Conservation (phyloP, 1,140 invertebrate species). For the Cydia splendana region DNA sequence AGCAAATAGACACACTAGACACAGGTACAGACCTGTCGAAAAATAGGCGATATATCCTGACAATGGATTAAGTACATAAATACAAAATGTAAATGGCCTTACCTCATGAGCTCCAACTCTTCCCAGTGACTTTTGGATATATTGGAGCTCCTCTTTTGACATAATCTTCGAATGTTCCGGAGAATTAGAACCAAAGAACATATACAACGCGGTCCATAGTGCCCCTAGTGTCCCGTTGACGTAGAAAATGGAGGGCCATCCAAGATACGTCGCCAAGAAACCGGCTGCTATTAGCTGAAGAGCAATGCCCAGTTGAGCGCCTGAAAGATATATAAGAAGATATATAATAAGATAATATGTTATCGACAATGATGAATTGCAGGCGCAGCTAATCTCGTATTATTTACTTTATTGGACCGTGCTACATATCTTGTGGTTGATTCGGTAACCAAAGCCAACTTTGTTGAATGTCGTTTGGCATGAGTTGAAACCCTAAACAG, state of each 20-base stretch:
- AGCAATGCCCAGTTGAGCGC: slow-evolving; percentile 85
- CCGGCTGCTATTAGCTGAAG: slow-evolving; percentile 85
- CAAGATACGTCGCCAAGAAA: slow-evolving; percentile 81
- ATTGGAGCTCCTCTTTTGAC: slow-evolving; percentile 79
- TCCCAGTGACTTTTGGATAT: slow-evolving; percentile 82
- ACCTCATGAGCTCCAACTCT: slow-evolving; percentile 62
- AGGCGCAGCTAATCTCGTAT: neutral
- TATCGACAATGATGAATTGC: neutral
- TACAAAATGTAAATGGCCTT: neutral
- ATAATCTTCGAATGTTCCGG: slow-evolving; percentile 83
- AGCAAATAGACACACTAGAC: too few relatives aligned
- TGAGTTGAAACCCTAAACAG: too few relatives aligned
- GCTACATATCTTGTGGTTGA: too few relatives aligned
- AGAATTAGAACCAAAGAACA: slow-evolving; percentile 82
- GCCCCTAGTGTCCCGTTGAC: slow-evolving; percentile 83
- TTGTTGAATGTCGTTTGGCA: too few relatives aligned
- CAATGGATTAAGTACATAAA: too few relatives aligned
- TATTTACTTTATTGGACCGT: too few relatives aligned
- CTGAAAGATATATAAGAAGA: slow-evolving; percentile 60
- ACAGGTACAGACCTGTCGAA: too few relatives aligned
- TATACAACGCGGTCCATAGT: slow-evolving; percentile 83
- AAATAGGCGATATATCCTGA: too few relatives aligned
- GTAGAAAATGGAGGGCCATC: slow-evolving; percentile 91
- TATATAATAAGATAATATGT: slow-evolving; percentile 28
- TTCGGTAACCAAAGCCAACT: too few relatives aligned